A percentile compares a stretch with the other conserved stretches of the same genome.
These are phyloP conservation scores for Allobates femoralis DNA, from an alignment of 2,797 vertebrate genomes.

Conservation along the genomic window DNA sequence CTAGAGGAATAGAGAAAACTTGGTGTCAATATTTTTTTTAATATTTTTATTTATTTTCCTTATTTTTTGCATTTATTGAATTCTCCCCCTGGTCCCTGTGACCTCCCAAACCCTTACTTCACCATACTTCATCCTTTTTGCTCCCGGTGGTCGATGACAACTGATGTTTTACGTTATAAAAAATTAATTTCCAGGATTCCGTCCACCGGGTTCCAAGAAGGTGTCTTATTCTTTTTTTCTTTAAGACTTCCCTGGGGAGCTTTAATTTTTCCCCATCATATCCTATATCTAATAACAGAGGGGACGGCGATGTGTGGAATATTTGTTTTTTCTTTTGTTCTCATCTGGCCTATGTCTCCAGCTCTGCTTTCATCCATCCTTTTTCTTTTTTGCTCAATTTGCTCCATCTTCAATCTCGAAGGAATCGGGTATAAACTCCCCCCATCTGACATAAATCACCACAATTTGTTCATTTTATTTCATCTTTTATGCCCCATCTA, in stretches of 20 bases:
- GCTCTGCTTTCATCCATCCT: neutral
- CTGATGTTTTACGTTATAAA: neutral
- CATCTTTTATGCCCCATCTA: neutral
- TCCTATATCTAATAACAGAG: constrained; percentile 22
- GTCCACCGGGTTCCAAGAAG: neutral
- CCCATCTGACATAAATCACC: too few relatives aligned
- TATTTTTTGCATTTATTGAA: neutral
- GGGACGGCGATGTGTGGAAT: neutral
- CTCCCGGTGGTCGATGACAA: neutral
- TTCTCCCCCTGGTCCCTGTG: neutral
- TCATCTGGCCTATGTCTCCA: constrained; percentile 27
- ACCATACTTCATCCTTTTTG: neutral
- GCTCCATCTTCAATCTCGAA: neutral
- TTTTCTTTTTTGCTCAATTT: neutral
- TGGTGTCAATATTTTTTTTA: neutral
- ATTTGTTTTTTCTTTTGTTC: constrained; percentile 43
- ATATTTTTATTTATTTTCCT: neutral
- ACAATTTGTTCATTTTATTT: neutral
- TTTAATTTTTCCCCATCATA: constrained; percentile 30
- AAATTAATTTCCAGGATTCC: neutral
- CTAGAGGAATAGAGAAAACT: neutral
- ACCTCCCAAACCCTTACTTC: neutral
- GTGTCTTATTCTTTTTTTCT: neutral
- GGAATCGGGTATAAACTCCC: neutral
- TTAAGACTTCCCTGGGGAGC: neutral